Conservation (phyloP, 1,140 invertebrate species). For the Drosophila sturtevanti region DNA sequence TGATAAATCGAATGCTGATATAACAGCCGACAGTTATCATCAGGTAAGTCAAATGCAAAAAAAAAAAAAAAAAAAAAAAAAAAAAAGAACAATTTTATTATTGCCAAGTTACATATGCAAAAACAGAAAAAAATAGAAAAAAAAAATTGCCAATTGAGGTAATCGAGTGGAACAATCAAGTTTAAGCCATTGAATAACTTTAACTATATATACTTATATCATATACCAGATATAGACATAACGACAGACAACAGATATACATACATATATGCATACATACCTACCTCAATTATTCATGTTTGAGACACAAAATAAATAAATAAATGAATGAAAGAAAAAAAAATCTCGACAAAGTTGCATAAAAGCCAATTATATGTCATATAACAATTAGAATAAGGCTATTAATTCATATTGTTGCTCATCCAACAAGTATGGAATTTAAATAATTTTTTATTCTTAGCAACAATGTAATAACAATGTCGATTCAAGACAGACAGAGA, state of each 20-base stretch:
- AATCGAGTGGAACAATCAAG: conserved; percentile 6
- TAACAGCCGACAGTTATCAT: conserved; percentile 85
- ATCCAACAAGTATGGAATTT: background rate
- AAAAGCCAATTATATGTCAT: background rate
- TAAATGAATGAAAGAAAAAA: too few species aligned
- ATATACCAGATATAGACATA: background rate
- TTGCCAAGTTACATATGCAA: background rate
- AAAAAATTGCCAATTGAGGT: background rate
- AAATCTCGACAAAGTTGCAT: background rate
- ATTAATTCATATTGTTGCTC: conserved; percentile 1
- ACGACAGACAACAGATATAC: too few species aligned
- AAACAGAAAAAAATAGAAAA: background rate
- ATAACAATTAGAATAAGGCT: conserved; percentile 2
- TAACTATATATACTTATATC: background rate
- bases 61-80: too few species aligned
- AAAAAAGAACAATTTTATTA: too few species aligned
- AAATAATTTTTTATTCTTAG: background rate
- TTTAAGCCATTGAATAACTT: background rate
- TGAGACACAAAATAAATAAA: too few species aligned
- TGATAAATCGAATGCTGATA: conserved; percentile 85
- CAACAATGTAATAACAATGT: background rate
- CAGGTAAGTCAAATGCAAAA: conserved; percentile 61
- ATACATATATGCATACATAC: too few species aligned
- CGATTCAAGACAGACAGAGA: background rate
- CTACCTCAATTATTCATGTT: conserved; percentile 3